Evolutionary conservation across 2,797 vertebrate species (phyloP), one percentile per base, ranked within the genome.

Genomic region (Tarsius wallacei): DNA sequence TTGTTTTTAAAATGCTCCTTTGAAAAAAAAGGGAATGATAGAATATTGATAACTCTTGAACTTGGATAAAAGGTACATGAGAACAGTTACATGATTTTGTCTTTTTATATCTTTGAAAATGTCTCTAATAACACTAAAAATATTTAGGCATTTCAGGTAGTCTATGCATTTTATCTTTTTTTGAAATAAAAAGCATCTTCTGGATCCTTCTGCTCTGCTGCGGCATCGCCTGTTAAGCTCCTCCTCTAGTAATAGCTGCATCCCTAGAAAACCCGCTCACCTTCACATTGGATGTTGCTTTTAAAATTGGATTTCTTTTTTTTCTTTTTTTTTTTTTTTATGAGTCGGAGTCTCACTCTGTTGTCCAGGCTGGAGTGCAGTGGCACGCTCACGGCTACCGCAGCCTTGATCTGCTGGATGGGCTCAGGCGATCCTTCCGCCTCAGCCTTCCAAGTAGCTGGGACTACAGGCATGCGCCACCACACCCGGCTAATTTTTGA

Each of bases 231-330:
- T 10, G 1, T 7, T 6, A 15, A 47, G 11, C 7, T 21, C 31
- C 0, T n/a, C 2, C 17, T 1, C 59, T 7, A 5, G 7, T 31
- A 19, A 36, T 9, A 47, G 53, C 1, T 12, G 10, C 70, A 33
- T 71, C 70, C n/a, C 1, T 7, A 13, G 14, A 28, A 9, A 22
- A 31, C 4, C 11, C 5, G 12, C 13, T 51, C 17, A 26, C 28
- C 14, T 2, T 21, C 0, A 1, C 16, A 22, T 26, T 47, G n/a
- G 42, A 1, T 22, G 11, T 5, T 26, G 3, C 28, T 47, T 9
- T 36, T 17, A 36, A 61, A n/a, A 33, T 21, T n/a, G 21, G 1
- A 0, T 42, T 42, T 42, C 42, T 42, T 42, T 42, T 5, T 42
- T 42, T 42, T 4, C 7, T 42, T 42, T 42, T 42, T 4, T 42